Evolutionary conservation across 2,113 vertebrate genomes (phyloP).

Genomic region (Campylomormyrus numenius): DNA sequence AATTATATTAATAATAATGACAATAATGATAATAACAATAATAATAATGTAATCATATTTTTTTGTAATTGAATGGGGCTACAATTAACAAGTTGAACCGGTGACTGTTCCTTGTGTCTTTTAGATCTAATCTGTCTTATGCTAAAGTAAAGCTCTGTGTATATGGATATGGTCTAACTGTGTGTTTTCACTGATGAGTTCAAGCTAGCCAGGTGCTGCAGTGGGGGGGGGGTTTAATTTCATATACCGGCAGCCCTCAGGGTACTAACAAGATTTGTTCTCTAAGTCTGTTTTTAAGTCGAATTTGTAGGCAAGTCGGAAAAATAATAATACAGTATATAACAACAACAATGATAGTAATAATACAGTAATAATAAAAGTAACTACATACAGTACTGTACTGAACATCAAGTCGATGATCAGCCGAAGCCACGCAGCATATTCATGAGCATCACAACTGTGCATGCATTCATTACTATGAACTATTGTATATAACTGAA

Average conservation of each 20-base stretch:
- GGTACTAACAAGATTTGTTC: background rate
- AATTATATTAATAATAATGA: background rate
- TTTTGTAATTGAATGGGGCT: background rate
- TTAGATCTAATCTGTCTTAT: background rate
- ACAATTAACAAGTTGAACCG: background rate
- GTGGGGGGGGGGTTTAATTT: background rate
- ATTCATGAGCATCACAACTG: background rate
- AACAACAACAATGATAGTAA: background rate
- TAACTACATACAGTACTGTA: background rate
- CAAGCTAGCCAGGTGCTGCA: background rate
- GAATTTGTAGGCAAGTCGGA: background rate
- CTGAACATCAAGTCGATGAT: background rate
- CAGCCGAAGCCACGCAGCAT: background rate
- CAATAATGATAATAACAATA: background rate
- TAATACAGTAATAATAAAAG: background rate
- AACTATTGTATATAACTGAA: background rate
- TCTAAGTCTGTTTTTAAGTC: background rate
- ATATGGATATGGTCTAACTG: background rate
- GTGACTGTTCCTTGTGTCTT: background rate
- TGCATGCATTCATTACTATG: background rate
- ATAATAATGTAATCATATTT: background rate
- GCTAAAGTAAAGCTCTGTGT: constrained; percentile 2
- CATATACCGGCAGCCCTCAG: background rate
- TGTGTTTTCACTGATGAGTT: background rate
- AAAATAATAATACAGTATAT: background rate